Evolutionary conservation across 2,888 invertebrate genomes (phyloP), one percentile per base, ranked within the genome.

Genomic region (Halocaridina rubra): DNA sequence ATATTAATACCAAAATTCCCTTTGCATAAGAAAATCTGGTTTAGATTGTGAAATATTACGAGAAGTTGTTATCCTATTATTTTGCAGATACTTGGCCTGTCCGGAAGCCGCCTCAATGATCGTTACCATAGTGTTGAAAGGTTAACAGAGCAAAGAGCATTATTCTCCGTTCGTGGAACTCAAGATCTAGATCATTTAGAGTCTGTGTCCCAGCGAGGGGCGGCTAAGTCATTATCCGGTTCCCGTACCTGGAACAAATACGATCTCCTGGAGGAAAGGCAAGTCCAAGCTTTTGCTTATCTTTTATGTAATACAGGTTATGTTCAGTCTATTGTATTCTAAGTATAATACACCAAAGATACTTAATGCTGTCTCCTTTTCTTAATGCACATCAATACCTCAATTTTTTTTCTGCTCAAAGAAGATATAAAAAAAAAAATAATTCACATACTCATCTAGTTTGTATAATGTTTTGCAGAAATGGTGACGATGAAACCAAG

Each of bases 21-120:
- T n/a, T n/a, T n/a, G n/a, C n/a, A n/a, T n/a, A n/a, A n/a, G n/a
- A n/a, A n/a, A n/a, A n/a, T n/a, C n/a, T n/a, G n/a, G n/a, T n/a
- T n/a, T n/a, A n/a, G n/a, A n/a, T n/a, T n/a, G n/a, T n/a, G n/a
- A n/a, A n/a, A n/a, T n/a, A n/a, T n/a, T n/a, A n/a, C n/a, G n/a
- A n/a, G n/a, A n/a, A n/a, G n/a, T n/a, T n/a, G n/a, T n/a, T n/a
- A n/a, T n/a, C n/a, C n/a, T n/a, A n/a, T n/a, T n/a, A n/a, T 53
- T 53, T 53, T 39, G 3, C 72, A 88, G 84, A 46, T 86, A 33
- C 79, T 88, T 10, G 86, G 88, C 30, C 85, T 89, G 16, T 87
- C 88, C 8, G 95, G 94, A 89, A 97, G 96, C 0, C 96, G 96
- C 0, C 91, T 97, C 1, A 97, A 97, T 90, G 97, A 97, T 89